Evolutionary conservation across 2,888 invertebrate genomes (phyloP).

Genomic region (Leptodirus hochenwartii): DNA sequence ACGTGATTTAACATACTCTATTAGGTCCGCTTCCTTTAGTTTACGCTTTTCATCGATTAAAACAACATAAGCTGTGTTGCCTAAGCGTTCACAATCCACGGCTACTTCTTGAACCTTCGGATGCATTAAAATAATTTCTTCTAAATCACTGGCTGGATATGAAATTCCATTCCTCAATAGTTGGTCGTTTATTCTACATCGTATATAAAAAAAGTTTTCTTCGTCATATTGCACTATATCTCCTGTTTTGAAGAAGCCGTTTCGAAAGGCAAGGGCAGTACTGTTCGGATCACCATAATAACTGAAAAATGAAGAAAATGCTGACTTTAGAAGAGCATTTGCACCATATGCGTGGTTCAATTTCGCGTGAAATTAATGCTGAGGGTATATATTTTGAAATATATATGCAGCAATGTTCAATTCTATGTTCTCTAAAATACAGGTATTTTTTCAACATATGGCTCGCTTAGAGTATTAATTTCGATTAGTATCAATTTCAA

Average conservation of each 20-base stretch:
- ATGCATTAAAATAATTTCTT: constrained; percentile 18
- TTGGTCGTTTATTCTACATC: constrained; percentile 18
- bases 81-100: constrained; percentile 14
- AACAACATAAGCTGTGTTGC: constrained; percentile 14
- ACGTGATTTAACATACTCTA: not conserved
- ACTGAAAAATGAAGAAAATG: constrained; percentile 13
- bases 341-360: too few species aligned
- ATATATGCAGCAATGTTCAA: too few species aligned
- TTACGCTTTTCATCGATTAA: not conserved
- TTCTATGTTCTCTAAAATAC: too few species aligned
- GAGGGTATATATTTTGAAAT: too few species aligned
- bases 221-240: constrained; percentile 20
- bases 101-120: constrained; percentile 17
- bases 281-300: constrained; percentile 18
- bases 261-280: constrained; percentile 14
- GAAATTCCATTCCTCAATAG: constrained; percentile 13
- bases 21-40: too few species aligned
- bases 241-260: constrained; percentile 20
- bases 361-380: too few species aligned
- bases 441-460: too few species aligned
- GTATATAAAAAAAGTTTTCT: constrained; percentile 19
- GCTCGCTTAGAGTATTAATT: too few species aligned
- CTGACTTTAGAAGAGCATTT: too few species aligned
- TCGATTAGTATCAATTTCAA: too few species aligned
- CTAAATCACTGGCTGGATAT: constrained; percentile 16